Conservation (phyloP, 2,113 vertebrate genomes). For the Syngnathoides biaculeatus region DNA sequence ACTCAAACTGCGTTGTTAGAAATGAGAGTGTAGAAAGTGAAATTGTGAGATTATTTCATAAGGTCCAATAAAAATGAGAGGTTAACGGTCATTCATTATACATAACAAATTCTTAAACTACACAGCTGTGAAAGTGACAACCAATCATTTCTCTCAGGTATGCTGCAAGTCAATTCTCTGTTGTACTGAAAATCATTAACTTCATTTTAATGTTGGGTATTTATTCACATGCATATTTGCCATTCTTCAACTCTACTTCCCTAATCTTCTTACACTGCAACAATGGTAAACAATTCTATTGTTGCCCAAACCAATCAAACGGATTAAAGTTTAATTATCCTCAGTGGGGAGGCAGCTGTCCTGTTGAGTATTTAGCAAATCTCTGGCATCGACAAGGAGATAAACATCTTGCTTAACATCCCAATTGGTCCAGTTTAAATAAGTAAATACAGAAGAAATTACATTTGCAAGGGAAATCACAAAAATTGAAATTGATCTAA, state of each 20-base stretch:
- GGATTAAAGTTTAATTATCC: slow-evolving; percentile 32
- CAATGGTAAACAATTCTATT: slow-evolving; percentile 38
- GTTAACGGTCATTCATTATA: neutral
- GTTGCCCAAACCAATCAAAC: slow-evolving; percentile 48
- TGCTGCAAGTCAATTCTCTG: neutral
- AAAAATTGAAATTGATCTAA: neutral
- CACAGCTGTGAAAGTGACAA: neutral
- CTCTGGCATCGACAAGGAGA: slow-evolving; percentile 18
- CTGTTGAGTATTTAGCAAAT: slow-evolving; percentile 19
- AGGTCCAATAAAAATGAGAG: too few relatives aligned
- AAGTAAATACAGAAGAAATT: neutral
- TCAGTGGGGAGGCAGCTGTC: slow-evolving; percentile 5
- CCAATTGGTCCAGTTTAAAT: neutral
- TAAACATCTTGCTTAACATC: neutral
- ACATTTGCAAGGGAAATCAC: neutral
- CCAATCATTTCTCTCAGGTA: neutral
- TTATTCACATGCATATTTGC: neutral
- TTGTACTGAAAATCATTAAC: neutral
- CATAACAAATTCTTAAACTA: neutral
- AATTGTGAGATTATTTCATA: too few relatives aligned
- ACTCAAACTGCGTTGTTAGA: too few relatives aligned
- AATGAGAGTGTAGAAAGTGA: too few relatives aligned
- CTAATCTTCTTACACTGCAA: slow-evolving; percentile 19
- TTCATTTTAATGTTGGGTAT: neutral
- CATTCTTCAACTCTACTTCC: slow-evolving; percentile 11